Conservation (phyloP, 2,888 invertebrate species). For the Arenicola marina region DNA sequence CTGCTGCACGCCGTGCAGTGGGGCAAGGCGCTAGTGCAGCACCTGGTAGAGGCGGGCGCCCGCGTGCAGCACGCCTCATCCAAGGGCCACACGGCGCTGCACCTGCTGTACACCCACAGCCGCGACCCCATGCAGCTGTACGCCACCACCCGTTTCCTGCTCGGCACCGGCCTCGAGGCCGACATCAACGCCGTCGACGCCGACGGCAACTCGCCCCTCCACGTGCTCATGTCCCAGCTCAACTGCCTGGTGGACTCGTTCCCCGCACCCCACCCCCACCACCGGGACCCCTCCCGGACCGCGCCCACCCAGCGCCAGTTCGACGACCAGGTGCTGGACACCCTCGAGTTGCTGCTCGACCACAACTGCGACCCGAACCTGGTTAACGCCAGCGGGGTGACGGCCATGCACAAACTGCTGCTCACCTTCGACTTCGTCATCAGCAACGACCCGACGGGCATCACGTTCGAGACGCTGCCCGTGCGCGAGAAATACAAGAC, state of each 20-base stretch:
- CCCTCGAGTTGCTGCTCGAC: slow-evolving; percentile 44
- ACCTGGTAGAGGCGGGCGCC: slow-evolving; percentile 68
- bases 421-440: slow-evolving; percentile 35
- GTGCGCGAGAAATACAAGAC: slow-evolving; percentile 42
- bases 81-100: slow-evolving; percentile 70
- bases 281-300: slow-evolving; percentile 58
- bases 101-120: slow-evolving; percentile 63
- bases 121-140: slow-evolving; percentile 65
- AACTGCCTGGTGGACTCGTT: slow-evolving; percentile 67
- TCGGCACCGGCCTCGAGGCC: slow-evolving; percentile 74
- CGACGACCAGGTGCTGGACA: slow-evolving; percentile 42
- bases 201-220: slow-evolving; percentile 75
- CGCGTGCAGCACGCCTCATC: slow-evolving; percentile 72
- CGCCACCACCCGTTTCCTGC: slow-evolving; percentile 71
- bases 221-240: slow-evolving; percentile 64
- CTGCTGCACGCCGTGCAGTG: slow-evolving; percentile 76
- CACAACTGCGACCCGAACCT: slow-evolving; percentile 53
- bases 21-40: slow-evolving; percentile 70
- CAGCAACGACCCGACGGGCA: slow-evolving; percentile 27
- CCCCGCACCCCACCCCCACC: slow-evolving; percentile 66
- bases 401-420: slow-evolving; percentile 72
- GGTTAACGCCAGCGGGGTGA: slow-evolving; percentile 69
- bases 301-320: slow-evolving; percentile 55
- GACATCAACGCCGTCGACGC: slow-evolving; percentile 75
- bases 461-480: slow-evolving; percentile 31